Percentiles rank a stretch among this genome's conserved stretches.
Evolutionary conservation across 2,888 invertebrate species (phyloP).

Genomic region (Prosopocoilus inquinatus): DNA sequence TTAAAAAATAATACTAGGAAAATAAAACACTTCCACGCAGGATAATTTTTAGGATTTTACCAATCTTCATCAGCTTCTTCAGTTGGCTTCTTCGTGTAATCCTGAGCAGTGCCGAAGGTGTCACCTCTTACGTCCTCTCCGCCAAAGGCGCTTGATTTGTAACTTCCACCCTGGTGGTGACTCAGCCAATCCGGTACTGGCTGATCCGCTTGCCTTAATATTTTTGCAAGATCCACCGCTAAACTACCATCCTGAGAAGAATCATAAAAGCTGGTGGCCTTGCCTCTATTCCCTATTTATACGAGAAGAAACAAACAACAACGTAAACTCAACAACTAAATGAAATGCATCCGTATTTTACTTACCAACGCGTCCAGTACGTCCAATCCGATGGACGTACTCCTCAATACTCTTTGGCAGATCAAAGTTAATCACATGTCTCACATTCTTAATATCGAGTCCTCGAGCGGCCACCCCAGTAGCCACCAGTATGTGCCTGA

Average conservation of each 20-base stretch:
- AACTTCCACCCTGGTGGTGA: constrained; percentile 51
- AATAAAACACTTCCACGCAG: not conserved
- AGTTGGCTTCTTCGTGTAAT: constrained; percentile 1
- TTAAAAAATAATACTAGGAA: too few relatives aligned
- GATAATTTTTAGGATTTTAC: constrained; percentile 1
- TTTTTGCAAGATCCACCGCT: constrained; percentile 65
- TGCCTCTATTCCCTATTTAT: constrained; percentile 65
- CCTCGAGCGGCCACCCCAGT: constrained; percentile 95
- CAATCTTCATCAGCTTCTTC: constrained; percentile 16
- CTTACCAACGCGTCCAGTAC: constrained; percentile 88
- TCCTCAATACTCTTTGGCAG: constrained; percentile 88
- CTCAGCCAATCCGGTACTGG: constrained; percentile 74
- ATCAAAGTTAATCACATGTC: constrained; percentile 90
- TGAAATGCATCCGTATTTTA: constrained; percentile 9
- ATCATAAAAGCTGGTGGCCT: constrained; percentile 84
- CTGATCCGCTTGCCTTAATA: constrained; percentile 77
- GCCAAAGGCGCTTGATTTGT: constrained; percentile 60
- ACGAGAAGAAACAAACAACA: not conserved
- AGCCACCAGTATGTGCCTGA: constrained; percentile 81
- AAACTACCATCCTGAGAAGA: constrained; percentile 58
- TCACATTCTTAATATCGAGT: constrained; percentile 82
- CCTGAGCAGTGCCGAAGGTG: constrained; percentile 2
- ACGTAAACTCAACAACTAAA: not conserved
- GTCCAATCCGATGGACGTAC: constrained; percentile 92
- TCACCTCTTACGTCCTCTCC: constrained; percentile 67